A percentile compares a stretch with the other conserved stretches of the same genome.
These are phyloP conservation scores for Sebastiscus tertius DNA, from an alignment of 2,797 vertebrate species.

Conservation along the genomic window DNA sequence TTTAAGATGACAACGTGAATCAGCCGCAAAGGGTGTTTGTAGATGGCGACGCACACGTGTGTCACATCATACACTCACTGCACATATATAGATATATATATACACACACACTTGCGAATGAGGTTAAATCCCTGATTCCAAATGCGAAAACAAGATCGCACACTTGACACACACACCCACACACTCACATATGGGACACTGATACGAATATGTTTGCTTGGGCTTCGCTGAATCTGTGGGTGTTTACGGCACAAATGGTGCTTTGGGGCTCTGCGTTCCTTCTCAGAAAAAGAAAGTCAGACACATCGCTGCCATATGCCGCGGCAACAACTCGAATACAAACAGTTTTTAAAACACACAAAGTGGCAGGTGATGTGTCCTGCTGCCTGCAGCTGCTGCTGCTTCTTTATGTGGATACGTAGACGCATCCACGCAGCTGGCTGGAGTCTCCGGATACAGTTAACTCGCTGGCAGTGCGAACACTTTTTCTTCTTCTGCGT, in stretches of 20 bases:
- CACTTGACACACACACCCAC: conserved; percentile 3
- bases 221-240: conserved; percentile 47
- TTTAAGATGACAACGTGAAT: conserved; percentile 57
- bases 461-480: not conserved
- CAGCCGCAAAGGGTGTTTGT: conserved; percentile 47
- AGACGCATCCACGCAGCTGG: not conserved
- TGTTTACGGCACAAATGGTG: conserved; percentile 48
- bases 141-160: conserved; percentile 43
- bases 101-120: conserved; percentile 22
- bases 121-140: conserved; percentile 55
- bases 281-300: conserved; percentile 21
- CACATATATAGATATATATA: not conserved
- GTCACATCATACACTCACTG: not conserved
- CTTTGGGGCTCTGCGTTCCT: conserved; percentile 30
- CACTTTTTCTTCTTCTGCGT: not conserved
- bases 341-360: conserved; percentile 10
- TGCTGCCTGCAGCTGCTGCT: conserved; percentile 20
- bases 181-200: not conserved
- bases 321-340: not conserved
- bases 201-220: conserved; percentile 33
- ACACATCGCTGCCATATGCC: conserved; percentile 4
- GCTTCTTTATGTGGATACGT: not conserved
- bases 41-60: conserved; percentile 11
- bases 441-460: not conserved
- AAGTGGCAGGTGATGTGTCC: not conserved